Percentiles rank a stretch among this genome's conserved stretches.
Conservation (phyloP, 35 echinoderm and acorn worm genomes). For the Chiridota heheva region DNA sequence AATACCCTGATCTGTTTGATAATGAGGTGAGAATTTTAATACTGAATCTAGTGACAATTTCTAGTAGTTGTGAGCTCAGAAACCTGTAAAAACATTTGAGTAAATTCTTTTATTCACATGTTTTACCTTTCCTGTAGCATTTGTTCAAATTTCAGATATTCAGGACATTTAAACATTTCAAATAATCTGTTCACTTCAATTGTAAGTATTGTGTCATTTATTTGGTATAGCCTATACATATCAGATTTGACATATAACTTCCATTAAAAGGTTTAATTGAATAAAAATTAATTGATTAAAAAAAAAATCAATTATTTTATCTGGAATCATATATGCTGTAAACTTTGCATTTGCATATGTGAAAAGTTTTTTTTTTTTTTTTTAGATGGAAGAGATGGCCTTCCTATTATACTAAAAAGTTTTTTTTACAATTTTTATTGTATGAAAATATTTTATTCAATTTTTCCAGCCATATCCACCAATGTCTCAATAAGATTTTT, state of each 20-base stretch:
- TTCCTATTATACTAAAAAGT: background rate
- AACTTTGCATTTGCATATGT: background rate
- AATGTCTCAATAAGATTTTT: background rate
- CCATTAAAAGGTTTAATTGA: too few relatives aligned
- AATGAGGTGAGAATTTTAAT: background rate
- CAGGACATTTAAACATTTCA: background rate
- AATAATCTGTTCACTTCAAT: background rate
- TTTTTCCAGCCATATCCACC: too few relatives aligned
- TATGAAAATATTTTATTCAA: background rate
- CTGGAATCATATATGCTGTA: background rate
- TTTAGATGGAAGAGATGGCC: background rate
- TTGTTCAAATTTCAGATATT: background rate
- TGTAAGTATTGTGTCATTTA: too few relatives aligned
- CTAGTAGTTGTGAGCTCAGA: background rate
- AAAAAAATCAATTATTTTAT: too few relatives aligned
- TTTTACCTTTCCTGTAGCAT: background rate
- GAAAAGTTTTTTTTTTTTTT: background rate
- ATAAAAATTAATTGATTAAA: too few relatives aligned
- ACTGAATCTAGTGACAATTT: background rate
- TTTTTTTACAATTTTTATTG: background rate
- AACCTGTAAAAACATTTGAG: background rate
- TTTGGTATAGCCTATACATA: too few relatives aligned
- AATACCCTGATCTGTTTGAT: conserved; percentile 8
- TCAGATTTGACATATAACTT: too few relatives aligned
- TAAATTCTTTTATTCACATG: background rate